Evolutionary conservation across 2,888 invertebrate genomes (phyloP).

Genomic region (Epinotia demarniana): DNA sequence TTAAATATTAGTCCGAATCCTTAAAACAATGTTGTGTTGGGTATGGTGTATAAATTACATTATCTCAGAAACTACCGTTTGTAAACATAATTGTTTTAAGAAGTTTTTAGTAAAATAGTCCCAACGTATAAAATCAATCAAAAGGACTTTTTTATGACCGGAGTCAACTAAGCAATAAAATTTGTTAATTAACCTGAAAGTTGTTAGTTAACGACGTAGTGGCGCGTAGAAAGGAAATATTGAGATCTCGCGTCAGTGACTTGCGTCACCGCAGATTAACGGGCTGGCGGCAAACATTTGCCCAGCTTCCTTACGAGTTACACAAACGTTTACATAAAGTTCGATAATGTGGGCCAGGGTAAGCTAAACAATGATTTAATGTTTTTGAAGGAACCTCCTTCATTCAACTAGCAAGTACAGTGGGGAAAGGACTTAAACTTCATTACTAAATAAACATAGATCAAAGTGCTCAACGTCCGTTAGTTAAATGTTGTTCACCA

Average conservation of each 20-base stretch:
- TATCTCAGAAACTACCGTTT: background rate
- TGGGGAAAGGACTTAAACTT: background rate
- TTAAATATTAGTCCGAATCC: background rate
- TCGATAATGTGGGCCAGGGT: constrained; percentile 36
- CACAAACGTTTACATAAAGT: constrained; percentile 41
- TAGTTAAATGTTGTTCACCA: background rate
- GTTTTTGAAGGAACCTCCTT: constrained; percentile 9
- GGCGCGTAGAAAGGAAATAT: constrained; percentile 19
- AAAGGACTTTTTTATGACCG: background rate
- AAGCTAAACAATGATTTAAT: constrained; percentile 35
- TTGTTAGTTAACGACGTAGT: background rate
- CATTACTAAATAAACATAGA: background rate
- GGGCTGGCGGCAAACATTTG: constrained; percentile 38
- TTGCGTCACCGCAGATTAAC: constrained; percentile 42
- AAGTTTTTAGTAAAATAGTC: background rate
- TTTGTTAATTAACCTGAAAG: background rate
- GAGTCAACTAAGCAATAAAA: background rate
- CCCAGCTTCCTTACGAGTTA: constrained; percentile 37
- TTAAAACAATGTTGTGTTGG: background rate
- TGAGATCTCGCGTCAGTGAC: constrained; percentile 28
- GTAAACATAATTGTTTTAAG: background rate
- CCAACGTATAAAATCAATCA: background rate
- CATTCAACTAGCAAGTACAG: constrained; percentile 7
- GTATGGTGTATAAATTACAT: background rate
- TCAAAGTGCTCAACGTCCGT: background rate